Conservation (phyloP, 2,113 vertebrate genomes). For the Chunga burmeisteri region DNA sequence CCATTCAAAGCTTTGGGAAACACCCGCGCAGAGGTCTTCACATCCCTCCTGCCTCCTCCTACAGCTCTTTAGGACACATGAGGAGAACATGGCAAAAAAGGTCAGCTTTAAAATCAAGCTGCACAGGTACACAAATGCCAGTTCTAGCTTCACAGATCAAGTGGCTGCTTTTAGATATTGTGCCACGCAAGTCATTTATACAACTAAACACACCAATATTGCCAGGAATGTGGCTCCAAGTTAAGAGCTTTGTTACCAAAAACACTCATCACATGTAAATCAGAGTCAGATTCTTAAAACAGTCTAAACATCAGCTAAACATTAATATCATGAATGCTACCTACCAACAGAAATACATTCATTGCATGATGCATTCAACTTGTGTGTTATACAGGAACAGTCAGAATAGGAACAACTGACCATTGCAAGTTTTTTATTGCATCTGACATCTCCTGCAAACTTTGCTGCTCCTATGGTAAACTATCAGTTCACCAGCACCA, state of each 20-base stretch:
- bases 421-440: background rate
- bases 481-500: background rate
- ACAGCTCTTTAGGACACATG: background rate
- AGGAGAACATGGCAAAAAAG: background rate
- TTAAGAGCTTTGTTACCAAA: background rate
- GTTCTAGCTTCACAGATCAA: background rate
- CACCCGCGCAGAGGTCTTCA: accelerated
- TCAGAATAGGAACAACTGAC: background rate
- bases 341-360: background rate
- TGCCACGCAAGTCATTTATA: background rate
- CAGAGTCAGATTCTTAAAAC: background rate
- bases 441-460: background rate
- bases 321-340: background rate
- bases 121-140: background rate
- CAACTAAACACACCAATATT: background rate
- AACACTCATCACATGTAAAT: background rate
- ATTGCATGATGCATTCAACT: background rate
- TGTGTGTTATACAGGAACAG: background rate
- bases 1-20: background rate
- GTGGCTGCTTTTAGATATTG: background rate
- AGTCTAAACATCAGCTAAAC: background rate
- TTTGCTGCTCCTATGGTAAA: background rate
- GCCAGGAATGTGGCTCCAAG: background rate
- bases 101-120: background rate
- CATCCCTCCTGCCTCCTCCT: background rate